These are phyloP conservation scores for Python bivittatus DNA, from an alignment of 2,113 vertebrate species.

Conservation along the genomic window DNA sequence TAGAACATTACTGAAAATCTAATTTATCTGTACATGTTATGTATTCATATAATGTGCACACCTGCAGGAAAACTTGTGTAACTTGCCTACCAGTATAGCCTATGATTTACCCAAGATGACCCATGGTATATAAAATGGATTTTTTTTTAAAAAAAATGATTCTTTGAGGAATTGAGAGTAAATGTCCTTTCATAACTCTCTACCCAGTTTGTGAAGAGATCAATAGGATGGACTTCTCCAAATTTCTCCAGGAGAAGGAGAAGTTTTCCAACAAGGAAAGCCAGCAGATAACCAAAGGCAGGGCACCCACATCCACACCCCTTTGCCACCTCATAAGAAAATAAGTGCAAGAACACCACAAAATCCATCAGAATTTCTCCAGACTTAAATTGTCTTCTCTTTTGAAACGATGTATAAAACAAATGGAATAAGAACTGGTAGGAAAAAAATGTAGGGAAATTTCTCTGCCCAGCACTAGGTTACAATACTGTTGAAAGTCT, in stretches of 20 bases:
- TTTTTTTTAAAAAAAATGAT: neutral
- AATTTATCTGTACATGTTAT: neutral
- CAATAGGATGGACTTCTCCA: neutral
- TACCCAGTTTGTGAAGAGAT: neutral
- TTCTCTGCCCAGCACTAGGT: neutral
- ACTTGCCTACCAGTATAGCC: too few relatives aligned
- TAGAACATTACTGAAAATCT: neutral
- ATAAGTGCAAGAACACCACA: neutral
- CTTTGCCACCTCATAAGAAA: neutral
- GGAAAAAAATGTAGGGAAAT: neutral
- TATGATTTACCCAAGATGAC: neutral
- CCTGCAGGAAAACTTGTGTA: neutral
- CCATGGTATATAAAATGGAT: neutral
- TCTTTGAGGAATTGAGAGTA: neutral
- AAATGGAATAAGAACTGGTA: neutral
- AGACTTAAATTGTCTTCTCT: neutral
- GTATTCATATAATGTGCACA: neutral
- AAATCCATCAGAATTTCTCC: neutral
- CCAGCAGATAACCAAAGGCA: neutral
- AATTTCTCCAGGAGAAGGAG: neutral
- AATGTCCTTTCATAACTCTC: neutral
- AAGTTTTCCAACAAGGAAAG: neutral
- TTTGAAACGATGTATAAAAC: neutral
- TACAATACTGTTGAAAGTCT: neutral
- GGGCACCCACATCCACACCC: neutral